Conservation (phyloP, 2,888 invertebrate genomes). For the Scrobipalpa costella region DNA sequence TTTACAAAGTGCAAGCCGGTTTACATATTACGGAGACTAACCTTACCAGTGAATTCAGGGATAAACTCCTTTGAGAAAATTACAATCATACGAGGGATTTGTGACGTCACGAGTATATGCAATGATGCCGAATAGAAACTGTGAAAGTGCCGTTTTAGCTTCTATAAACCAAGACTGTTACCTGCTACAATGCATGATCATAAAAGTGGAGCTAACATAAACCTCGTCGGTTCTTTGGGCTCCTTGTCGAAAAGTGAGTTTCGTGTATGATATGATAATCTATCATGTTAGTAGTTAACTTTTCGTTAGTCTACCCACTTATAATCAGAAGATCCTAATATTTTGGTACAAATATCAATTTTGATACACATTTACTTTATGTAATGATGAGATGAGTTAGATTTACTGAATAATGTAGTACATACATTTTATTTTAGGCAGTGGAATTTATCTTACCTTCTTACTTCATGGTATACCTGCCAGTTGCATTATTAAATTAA, state of each 20-base stretch:
- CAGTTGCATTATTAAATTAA: too few relatives aligned
- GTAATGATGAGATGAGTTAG: too few relatives aligned
- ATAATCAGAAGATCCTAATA: too few relatives aligned
- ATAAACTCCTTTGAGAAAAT: constrained; percentile 53
- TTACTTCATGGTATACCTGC: background rate
- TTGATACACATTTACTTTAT: too few relatives aligned
- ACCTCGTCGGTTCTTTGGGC: constrained; percentile 73
- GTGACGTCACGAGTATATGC: constrained; percentile 71
- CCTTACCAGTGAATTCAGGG: constrained; percentile 53
- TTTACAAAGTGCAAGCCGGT: constrained; percentile 60
- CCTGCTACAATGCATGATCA: constrained; percentile 74
- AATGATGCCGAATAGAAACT: constrained; percentile 76
- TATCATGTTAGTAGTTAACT: background rate
- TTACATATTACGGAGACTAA: constrained; percentile 49
- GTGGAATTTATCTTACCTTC: too few relatives aligned
- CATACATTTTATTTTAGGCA: too few relatives aligned
- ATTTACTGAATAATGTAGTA: too few relatives aligned
- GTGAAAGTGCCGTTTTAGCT: constrained; percentile 73
- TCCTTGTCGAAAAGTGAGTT: constrained; percentile 77
- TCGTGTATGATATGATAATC: background rate
- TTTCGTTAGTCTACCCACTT: background rate
- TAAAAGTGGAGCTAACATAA: constrained; percentile 74
- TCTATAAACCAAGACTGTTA: constrained; percentile 64
- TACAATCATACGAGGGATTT: constrained; percentile 65
- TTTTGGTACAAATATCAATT: too few relatives aligned